Evolutionary conservation across 2,113 vertebrate genomes (phyloP).

Genomic region (Grallaria varia): DNA sequence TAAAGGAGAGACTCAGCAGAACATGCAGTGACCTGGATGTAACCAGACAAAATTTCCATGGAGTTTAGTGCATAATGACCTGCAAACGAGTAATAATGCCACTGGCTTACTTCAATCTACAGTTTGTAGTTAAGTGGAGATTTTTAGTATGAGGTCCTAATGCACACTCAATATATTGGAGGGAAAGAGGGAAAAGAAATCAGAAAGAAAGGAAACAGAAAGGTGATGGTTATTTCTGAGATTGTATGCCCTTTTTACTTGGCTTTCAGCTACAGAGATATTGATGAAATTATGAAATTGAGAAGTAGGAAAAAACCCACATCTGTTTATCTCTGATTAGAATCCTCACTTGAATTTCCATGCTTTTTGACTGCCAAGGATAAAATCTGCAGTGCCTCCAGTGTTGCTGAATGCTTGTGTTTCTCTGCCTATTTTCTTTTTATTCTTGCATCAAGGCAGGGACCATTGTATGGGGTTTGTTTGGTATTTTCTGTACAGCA

Average conservation of each 20-base stretch:
- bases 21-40: too few species aligned
- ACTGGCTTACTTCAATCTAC: not conserved
- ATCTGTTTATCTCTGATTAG: not conserved
- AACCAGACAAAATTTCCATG: not conserved
- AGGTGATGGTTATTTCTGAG: not conserved
- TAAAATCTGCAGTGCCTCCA: not conserved
- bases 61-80: fast-evolving
- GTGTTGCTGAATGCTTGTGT: not conserved
- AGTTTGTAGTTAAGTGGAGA: not conserved
- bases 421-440: not conserved
- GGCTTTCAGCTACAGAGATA: not conserved
- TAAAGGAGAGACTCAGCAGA: not conserved
- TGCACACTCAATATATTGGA: not conserved
- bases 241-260: not conserved
- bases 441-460: not conserved
- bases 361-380: not conserved
- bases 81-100: not conserved
- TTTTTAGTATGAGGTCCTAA: not conserved
- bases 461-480: fast-evolving
- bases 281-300: not conserved
- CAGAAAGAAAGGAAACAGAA: not conserved
- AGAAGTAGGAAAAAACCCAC: not conserved
- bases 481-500: not conserved
- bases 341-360: not conserved
- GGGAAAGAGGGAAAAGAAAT: not conserved